Evolutionary conservation across 2,113 vertebrate genomes (phyloP).

Genomic region (Willisornis vidua): DNA sequence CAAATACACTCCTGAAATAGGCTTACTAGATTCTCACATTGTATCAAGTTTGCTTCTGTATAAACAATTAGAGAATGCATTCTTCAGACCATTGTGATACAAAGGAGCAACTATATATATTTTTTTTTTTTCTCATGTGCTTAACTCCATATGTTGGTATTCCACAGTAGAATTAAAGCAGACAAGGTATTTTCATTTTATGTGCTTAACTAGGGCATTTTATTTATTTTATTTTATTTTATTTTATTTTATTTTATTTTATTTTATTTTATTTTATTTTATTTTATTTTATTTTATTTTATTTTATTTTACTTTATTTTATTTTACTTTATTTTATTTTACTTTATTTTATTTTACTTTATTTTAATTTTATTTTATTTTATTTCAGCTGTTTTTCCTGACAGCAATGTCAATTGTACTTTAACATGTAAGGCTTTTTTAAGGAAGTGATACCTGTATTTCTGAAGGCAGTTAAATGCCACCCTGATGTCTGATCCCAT

Average conservation of each 20-base stretch:
- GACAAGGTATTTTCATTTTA: not conserved
- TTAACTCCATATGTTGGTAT: not conserved
- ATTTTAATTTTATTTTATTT: too few species aligned
- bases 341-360: too few species aligned
- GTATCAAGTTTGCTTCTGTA: not conserved
- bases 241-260: too few species aligned
- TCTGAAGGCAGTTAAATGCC: too few species aligned
- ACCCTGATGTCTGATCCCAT: too few species aligned
- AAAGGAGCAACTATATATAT: not conserved
- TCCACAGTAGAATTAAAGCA: not conserved
- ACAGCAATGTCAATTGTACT: not conserved
- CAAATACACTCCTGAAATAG: not conserved
- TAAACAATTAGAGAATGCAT: not conserved
- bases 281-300: too few species aligned
- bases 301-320: too few species aligned
- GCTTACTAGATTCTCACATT: not conserved
- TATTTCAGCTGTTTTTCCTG: not conserved
- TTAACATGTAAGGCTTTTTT: not conserved
- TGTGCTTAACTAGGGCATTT: not conserved
- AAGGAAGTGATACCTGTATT: not conserved
- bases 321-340: too few species aligned
- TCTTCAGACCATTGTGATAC: not conserved
- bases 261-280: too few species aligned
- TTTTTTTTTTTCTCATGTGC: accelerated
- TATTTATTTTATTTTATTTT: too few species aligned